Conservation (phyloP, 2,888 invertebrate genomes). For the Resseliella maxima region DNA sequence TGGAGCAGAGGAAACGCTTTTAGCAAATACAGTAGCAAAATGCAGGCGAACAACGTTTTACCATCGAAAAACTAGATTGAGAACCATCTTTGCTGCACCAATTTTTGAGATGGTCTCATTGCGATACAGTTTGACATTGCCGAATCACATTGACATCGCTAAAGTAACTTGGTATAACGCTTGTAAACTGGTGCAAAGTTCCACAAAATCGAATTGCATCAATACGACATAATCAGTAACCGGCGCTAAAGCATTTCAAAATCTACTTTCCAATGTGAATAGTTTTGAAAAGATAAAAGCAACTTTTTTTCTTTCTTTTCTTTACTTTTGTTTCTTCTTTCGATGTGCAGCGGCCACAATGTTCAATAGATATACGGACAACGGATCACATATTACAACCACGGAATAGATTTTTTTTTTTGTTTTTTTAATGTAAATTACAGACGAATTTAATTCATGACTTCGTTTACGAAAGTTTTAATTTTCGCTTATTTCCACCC, state of each 20-base stretch:
- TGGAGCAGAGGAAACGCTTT: constrained; percentile 1
- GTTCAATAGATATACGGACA: background rate
- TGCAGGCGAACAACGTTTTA: background rate
- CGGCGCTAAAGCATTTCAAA: background rate
- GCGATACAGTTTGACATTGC: background rate
- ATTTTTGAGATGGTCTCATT: background rate
- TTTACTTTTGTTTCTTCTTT: background rate
- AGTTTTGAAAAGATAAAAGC: background rate
- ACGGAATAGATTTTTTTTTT: background rate
- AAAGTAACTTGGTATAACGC: background rate
- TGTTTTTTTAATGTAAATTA: constrained; percentile 33
- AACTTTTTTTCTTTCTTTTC: background rate
- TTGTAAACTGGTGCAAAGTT: background rate
- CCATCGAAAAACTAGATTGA: background rate
- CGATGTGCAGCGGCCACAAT: background rate
- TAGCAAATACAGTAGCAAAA: background rate
- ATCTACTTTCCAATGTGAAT: background rate
- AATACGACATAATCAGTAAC: background rate
- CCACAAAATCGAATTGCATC: background rate
- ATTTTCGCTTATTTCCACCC: background rate
- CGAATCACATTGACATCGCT: background rate
- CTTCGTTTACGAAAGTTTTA: constrained; percentile 18
- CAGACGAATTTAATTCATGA: background rate
- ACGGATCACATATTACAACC: background rate
- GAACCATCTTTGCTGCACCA: background rate